phyloP scores from a whole-genome alignment of 2,113 vertebrate genomes.

The Halcyon malimbica region DNA sequence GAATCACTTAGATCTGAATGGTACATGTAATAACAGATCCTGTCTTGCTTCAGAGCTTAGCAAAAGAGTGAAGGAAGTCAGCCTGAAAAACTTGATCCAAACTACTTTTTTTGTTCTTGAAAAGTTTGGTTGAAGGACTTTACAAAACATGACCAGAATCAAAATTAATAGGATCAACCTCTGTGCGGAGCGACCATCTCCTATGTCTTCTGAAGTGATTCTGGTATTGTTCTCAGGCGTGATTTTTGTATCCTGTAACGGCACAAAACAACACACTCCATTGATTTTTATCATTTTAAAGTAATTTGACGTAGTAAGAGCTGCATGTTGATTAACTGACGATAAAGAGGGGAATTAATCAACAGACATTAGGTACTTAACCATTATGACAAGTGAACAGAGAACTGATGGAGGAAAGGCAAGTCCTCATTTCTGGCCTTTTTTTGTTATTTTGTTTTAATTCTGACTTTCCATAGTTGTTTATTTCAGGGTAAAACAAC shows the following conservation, averaged over 20 bases:
- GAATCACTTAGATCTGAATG: background rate
- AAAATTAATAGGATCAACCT: background rate
- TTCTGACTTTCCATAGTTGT: background rate
- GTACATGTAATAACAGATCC: background rate
- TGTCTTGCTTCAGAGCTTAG: background rate
- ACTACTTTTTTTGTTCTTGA: background rate
- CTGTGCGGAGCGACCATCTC: background rate
- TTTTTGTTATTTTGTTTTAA: background rate
- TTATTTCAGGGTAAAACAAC: background rate
- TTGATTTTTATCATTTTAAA: slow-evolving; percentile 69
- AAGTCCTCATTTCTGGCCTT: background rate
- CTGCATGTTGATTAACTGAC: slow-evolving; percentile 55
- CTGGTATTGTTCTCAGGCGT: background rate
- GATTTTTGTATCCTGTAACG: slow-evolving; percentile 1
- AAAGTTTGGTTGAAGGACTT: background rate
- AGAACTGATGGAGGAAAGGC: background rate
- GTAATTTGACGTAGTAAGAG: slow-evolving; percentile 43
- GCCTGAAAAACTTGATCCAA: background rate
- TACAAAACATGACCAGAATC: background rate
- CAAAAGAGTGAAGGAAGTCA: background rate
- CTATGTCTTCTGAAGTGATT: background rate
- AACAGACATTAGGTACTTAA: slow-evolving; percentile 48
- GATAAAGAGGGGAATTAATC: slow-evolving; percentile 33
- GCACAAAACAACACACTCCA: slow-evolving; percentile 39
- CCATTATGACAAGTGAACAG: slow-evolving; percentile 13